A percentile compares a stretch with the other conserved stretches of the same genome.
phyloP scores from a whole-genome alignment of 2,797 vertebrate species.

The Siniperca undulata region DNA sequence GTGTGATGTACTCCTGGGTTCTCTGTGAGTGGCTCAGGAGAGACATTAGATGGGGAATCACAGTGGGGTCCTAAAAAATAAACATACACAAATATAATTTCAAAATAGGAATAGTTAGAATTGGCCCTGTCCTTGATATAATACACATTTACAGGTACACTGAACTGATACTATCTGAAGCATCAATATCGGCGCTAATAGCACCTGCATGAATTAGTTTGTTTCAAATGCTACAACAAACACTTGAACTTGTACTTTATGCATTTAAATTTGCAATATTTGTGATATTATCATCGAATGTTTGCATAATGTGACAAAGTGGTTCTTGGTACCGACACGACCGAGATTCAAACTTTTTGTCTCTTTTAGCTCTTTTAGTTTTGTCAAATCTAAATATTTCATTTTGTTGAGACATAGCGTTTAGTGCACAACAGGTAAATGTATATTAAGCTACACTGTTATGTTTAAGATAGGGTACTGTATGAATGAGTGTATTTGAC shows the following conservation, averaged over 20 bases:
- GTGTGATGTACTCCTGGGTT: slow-evolving; percentile 98
- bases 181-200: background rate
- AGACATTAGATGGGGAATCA: slow-evolving; percentile 98
- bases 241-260: background rate
- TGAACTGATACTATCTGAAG: background rate
- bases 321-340: background rate
- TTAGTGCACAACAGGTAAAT: background rate
- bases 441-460: background rate
- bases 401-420: background rate
- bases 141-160: too few relatives aligned
- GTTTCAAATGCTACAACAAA: background rate
- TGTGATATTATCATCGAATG: background rate
- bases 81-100: background rate
- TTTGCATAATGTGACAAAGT: background rate
- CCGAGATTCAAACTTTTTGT: background rate
- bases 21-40: slow-evolving; percentile 94
- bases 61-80: slow-evolving; percentile 91
- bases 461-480: background rate
- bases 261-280: background rate
- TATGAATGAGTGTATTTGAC: background rate
- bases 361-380: background rate
- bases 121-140: background rate
- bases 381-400: background rate
- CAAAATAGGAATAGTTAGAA: background rate
- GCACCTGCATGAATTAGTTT: too few relatives aligned